These are phyloP conservation scores for Apeira syringaria DNA, from an alignment of 2,888 invertebrate genomes.

Conservation along the genomic window DNA sequence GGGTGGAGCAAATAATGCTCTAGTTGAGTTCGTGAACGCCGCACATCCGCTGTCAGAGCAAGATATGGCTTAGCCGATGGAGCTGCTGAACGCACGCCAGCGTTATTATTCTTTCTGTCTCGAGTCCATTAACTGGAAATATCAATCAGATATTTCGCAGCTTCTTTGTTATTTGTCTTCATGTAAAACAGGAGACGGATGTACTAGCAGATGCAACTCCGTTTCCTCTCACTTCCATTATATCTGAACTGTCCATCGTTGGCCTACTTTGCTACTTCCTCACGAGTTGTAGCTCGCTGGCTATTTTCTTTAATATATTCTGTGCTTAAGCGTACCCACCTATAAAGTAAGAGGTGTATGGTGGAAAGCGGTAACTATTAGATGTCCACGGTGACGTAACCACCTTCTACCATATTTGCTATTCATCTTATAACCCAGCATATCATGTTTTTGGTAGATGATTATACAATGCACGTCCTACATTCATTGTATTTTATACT, in stretches of 20 bases:
- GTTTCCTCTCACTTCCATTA: conserved; percentile 17
- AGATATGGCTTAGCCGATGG: too few species aligned
- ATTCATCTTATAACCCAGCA: conserved; percentile 5
- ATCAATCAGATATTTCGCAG: neutral
- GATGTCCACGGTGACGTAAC: conserved; percentile 15
- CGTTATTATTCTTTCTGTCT: too few species aligned
- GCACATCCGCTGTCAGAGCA: too few species aligned
- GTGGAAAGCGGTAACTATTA: conserved; percentile 22
- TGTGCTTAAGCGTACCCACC: neutral
- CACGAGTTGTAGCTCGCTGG: conserved; percentile 3
- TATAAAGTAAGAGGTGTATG: conserved; percentile 8
- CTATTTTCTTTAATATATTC: conserved; percentile 25
- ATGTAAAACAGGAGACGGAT: conserved; percentile 2
- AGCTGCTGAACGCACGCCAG: too few species aligned
- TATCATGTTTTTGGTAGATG: conserved; percentile 9
- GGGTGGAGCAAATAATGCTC: too few species aligned
- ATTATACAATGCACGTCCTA: conserved; percentile 12
- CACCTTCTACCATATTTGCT: conserved; percentile 1
- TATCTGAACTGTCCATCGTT: conserved; percentile 17
- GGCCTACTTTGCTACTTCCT: conserved; percentile 20
- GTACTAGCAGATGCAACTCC: neutral
- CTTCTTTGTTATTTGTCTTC: neutral
- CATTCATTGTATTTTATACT: conserved; percentile 24
- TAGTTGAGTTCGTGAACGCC: too few species aligned
- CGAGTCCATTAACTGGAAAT: too few species aligned